Evolutionary conservation across 2,797 vertebrate genomes (phyloP), one percentile per base, ranked within the genome.

Genomic region (Rhinichthys osculus): DNA sequence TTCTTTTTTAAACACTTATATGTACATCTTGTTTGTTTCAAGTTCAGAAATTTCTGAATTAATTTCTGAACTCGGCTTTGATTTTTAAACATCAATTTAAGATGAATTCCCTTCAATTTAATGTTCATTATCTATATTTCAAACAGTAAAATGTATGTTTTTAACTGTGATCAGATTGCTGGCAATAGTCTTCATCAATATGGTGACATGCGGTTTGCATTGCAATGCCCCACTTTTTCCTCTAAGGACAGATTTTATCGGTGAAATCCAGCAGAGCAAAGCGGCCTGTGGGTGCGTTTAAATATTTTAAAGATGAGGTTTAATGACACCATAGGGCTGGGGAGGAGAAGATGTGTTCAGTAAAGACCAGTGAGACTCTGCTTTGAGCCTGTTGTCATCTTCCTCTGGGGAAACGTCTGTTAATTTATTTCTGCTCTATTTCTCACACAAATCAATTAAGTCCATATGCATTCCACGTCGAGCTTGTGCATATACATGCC

Each of bases 401-500:
- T 86, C 81, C 83, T 87, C 83, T 47, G 77, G 83, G 85, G 85
- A 85, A 82, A 71, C 78, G 38, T 82, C 27, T 74, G 69, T 69
- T 81, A 70, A 83, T 86, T 85, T 70, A 85, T 87, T 86, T 86
- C 83, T 89, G 84, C 88, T 87, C 70, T 83, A 89, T 88, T 87
- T 88, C 86, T 78, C 79, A 71, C 17, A 81, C 76, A 83, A 89
- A 86, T 88, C 84, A 87, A 89, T 88, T 86, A 89, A 83, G 67
- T 54, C 82, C 38, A 81, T 62, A 73, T 87, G 86, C 82, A 84
- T 86, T 87, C 73, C 78, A 84, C 35, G 42, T 74, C 5, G 16
- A 87, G 67, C 35, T 50, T 38, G 62, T 79, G 83, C 67, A 87
- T 89, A 74, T 78, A 72, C 78, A 73, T 83, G 44, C 33, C 57